Evolutionary conservation across 2,797 vertebrate species (phyloP), one percentile per base, ranked within the genome.

Genomic region (Carapus acus): DNA sequence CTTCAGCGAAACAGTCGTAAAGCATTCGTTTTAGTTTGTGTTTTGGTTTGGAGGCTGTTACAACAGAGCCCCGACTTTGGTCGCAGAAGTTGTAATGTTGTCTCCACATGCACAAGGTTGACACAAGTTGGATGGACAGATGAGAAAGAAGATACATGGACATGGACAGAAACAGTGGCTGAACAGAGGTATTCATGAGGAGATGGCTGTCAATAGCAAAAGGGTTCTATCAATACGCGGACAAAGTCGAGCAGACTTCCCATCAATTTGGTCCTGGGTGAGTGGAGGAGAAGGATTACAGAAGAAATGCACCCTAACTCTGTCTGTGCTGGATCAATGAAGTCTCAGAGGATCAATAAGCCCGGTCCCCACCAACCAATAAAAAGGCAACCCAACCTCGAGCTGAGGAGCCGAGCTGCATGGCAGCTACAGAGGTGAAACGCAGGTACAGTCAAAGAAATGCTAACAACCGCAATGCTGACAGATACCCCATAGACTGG

Each of bases 281-380:
- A 66, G 18, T 6, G 3, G 8, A 71, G 50, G 44, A 57, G 40
- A 57, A 33, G 46, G 54, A 67, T 68, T 39, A 54, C 24, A 61
- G 71, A 45, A 44, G 54, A 19, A 68, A 62, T 60, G 72, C 65
- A 80, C 67, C 64, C 71, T 73, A 69, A 71, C 65, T 70, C 49
- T 62, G 53, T 71, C 74, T 79, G 52, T 52, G 48, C 12, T 29
- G 74, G 68, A 82, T 83, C 82, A 69, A 83, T 86, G 64, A 53
- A 42, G 58, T 60, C 59, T 75, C 48, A 78, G 18, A 52, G 59
- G 62, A 74, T 83, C 65, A 37, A 83, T 85, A 66, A 69, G 18
- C 40, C 49, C 13, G n/a, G 59, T 75, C 54, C 58, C 64, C 50
- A 44, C 69, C 77, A 64, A 51, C 45, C 24, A 49, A 37, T 43